Evolutionary conservation across 2,113 vertebrate genomes (phyloP).

Genomic region (Jacana jacana): DNA sequence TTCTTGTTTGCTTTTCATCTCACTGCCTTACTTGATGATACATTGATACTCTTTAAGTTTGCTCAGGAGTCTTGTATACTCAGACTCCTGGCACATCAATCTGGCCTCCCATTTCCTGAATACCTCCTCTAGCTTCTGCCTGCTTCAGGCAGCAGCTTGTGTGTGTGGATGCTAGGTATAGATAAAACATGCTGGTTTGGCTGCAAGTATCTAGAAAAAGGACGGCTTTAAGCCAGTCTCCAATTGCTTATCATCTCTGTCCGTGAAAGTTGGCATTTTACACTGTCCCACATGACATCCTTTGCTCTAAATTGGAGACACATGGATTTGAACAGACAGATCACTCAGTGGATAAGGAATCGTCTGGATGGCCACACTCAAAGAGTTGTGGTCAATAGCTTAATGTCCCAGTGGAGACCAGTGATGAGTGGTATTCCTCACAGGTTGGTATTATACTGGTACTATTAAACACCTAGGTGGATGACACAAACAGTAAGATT

Average conservation of each 20-base stretch:
- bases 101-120: neutral
- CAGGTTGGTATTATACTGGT: neutral
- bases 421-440: neutral
- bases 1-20: neutral
- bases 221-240: neutral
- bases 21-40: neutral
- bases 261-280: neutral
- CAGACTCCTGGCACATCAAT: neutral
- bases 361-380: neutral
- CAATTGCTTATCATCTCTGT: neutral
- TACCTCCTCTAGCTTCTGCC: neutral
- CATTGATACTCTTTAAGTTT: neutral
- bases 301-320: neutral
- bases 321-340: neutral
- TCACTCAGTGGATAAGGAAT: neutral
- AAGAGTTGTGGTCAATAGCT: neutral
- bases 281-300: neutral
- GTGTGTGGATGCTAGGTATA: neutral
- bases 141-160: neutral
- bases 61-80: neutral
- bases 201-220: neutral
- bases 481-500: neutral
- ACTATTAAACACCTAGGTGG: neutral
- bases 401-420: neutral
- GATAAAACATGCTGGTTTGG: neutral